Conservation (phyloP, 2,888 invertebrate genomes). For the Lepidonotus clava region DNA sequence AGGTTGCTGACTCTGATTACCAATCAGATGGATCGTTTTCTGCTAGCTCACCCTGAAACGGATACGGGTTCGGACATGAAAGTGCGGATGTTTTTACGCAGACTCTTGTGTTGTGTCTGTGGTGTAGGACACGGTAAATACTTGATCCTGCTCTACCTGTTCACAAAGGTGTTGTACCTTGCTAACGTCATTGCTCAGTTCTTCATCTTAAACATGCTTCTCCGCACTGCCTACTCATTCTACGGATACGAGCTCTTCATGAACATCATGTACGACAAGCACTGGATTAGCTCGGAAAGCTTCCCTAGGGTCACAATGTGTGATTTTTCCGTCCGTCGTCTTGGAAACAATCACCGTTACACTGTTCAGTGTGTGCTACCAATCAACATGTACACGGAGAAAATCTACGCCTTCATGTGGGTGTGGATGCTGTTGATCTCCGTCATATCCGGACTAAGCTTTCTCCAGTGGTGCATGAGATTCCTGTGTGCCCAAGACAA, state of each 20-base stretch:
- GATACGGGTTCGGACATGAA: slow-evolving; percentile 34
- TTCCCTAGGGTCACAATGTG: slow-evolving; percentile 41
- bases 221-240: slow-evolving; percentile 78
- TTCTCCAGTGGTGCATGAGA: slow-evolving; percentile 1
- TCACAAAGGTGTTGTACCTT: slow-evolving; percentile 80
- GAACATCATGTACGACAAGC: not conserved
- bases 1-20: slow-evolving; percentile 57
- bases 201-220: slow-evolving; percentile 81
- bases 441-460: slow-evolving; percentile 17
- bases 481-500: slow-evolving; percentile 55
- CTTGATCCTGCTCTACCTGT: slow-evolving; percentile 80
- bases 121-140: slow-evolving; percentile 77
- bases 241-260: slow-evolving; percentile 71
- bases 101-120: slow-evolving; percentile 14
- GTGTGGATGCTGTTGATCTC: slow-evolving; percentile 35
- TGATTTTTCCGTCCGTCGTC: slow-evolving; percentile 1
- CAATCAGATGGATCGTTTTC: slow-evolving; percentile 64
- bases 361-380: slow-evolving; percentile 40
- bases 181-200: slow-evolving; percentile 80
- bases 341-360: slow-evolving; percentile 41
- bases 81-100: not conserved
- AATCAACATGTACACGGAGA: slow-evolving; percentile 46
- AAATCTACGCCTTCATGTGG: slow-evolving; percentile 47
- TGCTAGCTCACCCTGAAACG: slow-evolving; percentile 31
- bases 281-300: slow-evolving; percentile 11